phyloP scores from a whole-genome alignment of 2,888 invertebrate species.

The Ectobius pallidus region DNA sequence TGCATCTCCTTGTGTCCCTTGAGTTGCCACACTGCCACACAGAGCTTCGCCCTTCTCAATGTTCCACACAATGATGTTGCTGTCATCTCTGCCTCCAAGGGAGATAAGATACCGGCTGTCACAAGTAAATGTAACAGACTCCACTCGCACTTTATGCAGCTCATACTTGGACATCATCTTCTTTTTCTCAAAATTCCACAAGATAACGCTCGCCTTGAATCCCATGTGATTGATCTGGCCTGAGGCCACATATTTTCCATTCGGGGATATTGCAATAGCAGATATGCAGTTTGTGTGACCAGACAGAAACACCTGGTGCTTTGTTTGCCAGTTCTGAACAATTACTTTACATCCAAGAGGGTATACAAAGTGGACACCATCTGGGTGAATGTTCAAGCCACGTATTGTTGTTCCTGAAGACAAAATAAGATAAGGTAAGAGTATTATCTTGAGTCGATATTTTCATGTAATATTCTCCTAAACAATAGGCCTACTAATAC shows the following conservation, averaged over 20 bases:
- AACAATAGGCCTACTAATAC: no score
- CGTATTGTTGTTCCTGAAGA: constrained; percentile 54
- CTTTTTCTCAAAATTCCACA: constrained; percentile 82
- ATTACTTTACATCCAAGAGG: constrained; percentile 81
- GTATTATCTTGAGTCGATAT: no score
- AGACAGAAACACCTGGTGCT: constrained; percentile 74
- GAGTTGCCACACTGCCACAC: constrained; percentile 67
- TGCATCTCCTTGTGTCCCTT: constrained; percentile 75
- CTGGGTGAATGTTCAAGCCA: constrained; percentile 75
- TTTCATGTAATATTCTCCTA: no score
- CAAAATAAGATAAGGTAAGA: no score
- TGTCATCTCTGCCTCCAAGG: constrained; percentile 89
- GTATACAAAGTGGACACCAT: constrained; percentile 72
- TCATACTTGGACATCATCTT: constrained; percentile 72
- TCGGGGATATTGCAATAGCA: constrained; percentile 72
- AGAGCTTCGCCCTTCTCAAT: constrained; percentile 64
- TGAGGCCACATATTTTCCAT: constrained; percentile 83
- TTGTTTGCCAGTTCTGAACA: constrained; percentile 70
- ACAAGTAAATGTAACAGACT: constrained; percentile 81
- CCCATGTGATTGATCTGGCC: constrained; percentile 92
- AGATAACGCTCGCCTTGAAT: constrained; percentile 78
- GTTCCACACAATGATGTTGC: constrained; percentile 86
- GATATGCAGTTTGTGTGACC: constrained; percentile 84
- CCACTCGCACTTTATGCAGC: constrained; percentile 87
- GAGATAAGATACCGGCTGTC: constrained; percentile 83